These are phyloP conservation scores for Aphidius ervi DNA, from an alignment of 1,140 invertebrate genomes.

Conservation along the genomic window DNA sequence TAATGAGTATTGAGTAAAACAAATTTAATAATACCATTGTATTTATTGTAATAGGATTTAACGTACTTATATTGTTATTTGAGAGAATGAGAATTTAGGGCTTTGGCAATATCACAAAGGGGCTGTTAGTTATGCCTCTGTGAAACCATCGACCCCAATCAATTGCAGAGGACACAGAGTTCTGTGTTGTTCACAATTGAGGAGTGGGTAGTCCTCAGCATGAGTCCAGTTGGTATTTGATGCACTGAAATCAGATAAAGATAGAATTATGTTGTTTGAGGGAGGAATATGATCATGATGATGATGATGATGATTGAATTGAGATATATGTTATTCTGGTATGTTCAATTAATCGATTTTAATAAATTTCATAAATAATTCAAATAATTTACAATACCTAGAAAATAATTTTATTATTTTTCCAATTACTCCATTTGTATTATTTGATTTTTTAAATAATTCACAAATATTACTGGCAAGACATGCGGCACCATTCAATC, in stretches of 20 bases:
- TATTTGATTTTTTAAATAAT: constrained; percentile 33
- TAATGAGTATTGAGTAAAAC: too few species aligned
- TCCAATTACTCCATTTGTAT: constrained; percentile 37
- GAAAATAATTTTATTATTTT: constrained; percentile 45
- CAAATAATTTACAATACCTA: constrained; percentile 29
- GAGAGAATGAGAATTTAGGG: too few species aligned
- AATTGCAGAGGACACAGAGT: constrained; percentile 45
- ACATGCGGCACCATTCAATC: constrained; percentile 56
- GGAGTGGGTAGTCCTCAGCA: constrained; percentile 24
- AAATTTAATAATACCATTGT: too few species aligned
- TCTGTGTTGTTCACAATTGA: constrained; percentile 41
- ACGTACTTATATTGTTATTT: too few species aligned
- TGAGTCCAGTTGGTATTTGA: constrained; percentile 30
- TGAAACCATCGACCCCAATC: constrained; percentile 41
- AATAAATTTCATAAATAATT: constrained; percentile 14
- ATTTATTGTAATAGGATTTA: too few species aligned
- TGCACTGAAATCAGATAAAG: constrained; percentile 21
- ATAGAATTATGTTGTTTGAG: constrained; percentile 1
- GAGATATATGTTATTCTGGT: background rate
- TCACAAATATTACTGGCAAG: constrained; percentile 57
- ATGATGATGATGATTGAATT: too few species aligned
- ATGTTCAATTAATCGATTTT: constrained; percentile 17
- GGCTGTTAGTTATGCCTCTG: constrained; percentile 13
- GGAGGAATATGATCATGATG: background rate
- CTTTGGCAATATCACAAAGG: background rate